These are phyloP conservation scores for Poecilia wingei DNA, from an alignment of 2,797 vertebrate species.

Conservation along the genomic window DNA sequence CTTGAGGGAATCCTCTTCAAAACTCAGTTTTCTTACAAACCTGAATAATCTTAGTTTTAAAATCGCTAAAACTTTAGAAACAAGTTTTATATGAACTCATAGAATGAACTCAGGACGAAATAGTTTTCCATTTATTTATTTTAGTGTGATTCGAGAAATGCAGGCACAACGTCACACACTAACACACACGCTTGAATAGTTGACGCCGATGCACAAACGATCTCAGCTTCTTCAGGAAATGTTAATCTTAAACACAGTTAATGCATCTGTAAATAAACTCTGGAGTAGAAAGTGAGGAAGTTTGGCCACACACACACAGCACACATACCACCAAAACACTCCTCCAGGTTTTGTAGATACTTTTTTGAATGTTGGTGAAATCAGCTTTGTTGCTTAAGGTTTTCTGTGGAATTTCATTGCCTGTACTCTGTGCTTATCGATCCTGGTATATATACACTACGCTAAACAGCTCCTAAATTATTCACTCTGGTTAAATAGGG, in stretches of 20 bases:
- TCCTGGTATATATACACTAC: slow-evolving; percentile 82
- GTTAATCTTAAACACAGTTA: slow-evolving; percentile 19
- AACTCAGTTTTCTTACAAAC: not conserved
- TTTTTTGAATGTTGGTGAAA: slow-evolving; percentile 45
- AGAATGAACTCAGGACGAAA: not conserved
- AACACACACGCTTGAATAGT: not conserved
- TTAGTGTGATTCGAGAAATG: not conserved
- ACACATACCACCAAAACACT: slow-evolving; percentile 4
- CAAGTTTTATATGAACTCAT: not conserved
- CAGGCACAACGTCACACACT: not conserved
- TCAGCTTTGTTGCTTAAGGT: slow-evolving; percentile 61
- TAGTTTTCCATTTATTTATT: not conserved
- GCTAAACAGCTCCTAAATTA: slow-evolving; percentile 82
- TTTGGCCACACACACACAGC: slow-evolving; percentile 3
- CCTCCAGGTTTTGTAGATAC: not conserved
- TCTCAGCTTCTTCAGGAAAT: slow-evolving; percentile 3
- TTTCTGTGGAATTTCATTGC: slow-evolving; percentile 79
- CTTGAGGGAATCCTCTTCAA: not conserved
- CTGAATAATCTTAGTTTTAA: not conserved
- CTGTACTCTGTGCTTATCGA: slow-evolving; percentile 80
- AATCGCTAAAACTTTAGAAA: not conserved
- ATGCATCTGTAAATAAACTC: slow-evolving; percentile 23
- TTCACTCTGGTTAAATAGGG: slow-evolving; percentile 86
- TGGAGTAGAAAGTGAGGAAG: not conserved
- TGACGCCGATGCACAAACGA: not conserved